Evolutionary conservation across 53 echinoderm and acorn worm species (phyloP).

Genomic region (Paracentrotus lividus): DNA sequence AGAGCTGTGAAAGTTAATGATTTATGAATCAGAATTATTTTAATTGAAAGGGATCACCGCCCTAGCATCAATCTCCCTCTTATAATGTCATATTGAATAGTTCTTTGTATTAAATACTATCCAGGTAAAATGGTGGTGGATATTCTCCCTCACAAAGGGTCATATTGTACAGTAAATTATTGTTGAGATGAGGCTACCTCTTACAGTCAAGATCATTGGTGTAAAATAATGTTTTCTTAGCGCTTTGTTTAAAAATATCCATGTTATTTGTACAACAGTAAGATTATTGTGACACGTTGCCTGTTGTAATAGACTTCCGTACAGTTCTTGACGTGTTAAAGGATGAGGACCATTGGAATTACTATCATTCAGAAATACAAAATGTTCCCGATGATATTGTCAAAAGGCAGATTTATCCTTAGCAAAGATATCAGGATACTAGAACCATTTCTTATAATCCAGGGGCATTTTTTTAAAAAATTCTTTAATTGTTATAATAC

Average conservation of each 20-base stretch:
- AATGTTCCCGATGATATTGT: too few species aligned
- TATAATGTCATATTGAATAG: neutral
- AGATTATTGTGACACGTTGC: too few species aligned
- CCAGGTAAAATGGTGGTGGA: neutral
- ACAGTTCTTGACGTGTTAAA: too few species aligned
- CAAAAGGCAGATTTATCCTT: neutral
- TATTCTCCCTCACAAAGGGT: neutral
- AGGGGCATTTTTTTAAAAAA: neutral
- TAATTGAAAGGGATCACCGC: neutral
- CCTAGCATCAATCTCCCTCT: neutral
- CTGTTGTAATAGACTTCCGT: too few species aligned
- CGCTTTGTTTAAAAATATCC: too few species aligned
- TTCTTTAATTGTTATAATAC: neutral
- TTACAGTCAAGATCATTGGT: neutral
- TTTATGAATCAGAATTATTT: neutral
- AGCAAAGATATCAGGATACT: neutral
- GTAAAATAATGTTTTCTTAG: neutral
- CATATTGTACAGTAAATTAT: constrained; percentile 17
- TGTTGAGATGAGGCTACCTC: constrained; percentile 14
- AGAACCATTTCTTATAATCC: neutral
- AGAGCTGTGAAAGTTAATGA: neutral
- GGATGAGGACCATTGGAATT: too few species aligned
- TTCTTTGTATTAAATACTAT: too few species aligned
- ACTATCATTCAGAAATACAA: too few species aligned
- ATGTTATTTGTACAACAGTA: too few species aligned